Percentiles rank a stretch among this genome's conserved stretches.
phyloP scores from a whole-genome alignment of 2,797 vertebrate genomes.

The Neostethus bicornis region DNA sequence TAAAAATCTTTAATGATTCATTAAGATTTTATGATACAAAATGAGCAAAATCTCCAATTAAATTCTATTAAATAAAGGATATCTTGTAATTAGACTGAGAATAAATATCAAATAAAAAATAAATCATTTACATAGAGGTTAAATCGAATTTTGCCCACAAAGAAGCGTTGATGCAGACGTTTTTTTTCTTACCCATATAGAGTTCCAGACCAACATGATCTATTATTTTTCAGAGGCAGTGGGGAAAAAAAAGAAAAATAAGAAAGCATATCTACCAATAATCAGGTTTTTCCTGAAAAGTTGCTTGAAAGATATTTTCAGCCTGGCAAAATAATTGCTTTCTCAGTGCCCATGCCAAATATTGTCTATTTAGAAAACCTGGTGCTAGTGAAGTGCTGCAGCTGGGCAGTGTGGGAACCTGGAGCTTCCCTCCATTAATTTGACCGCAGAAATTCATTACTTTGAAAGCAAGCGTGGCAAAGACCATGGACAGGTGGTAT shows the following conservation, averaged over 20 bases:
- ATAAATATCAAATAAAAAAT: too few relatives aligned
- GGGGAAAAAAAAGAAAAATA: background rate
- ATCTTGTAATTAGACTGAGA: too few relatives aligned
- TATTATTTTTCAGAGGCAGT: background rate
- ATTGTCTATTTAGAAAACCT: slow-evolving; percentile 53
- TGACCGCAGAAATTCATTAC: slow-evolving; percentile 74
- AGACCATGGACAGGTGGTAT: slow-evolving; percentile 70
- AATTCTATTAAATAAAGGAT: too few relatives aligned
- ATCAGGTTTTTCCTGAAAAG: slow-evolving; percentile 24
- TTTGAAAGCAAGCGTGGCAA: slow-evolving; percentile 72
- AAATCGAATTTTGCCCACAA: too few relatives aligned
- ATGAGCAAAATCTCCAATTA: too few relatives aligned
- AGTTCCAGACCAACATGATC: too few relatives aligned
- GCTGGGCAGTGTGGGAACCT: slow-evolving; percentile 63
- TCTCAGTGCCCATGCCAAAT: slow-evolving; percentile 54
- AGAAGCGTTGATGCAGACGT: too few relatives aligned
- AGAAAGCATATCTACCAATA: slow-evolving; percentile 23
- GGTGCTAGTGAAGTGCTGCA: slow-evolving; percentile 51
- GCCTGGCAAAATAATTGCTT: slow-evolving; percentile 23
- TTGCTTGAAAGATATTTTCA: slow-evolving; percentile 25
- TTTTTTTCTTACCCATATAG: too few relatives aligned
- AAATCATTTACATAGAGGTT: too few relatives aligned
- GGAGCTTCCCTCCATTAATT: slow-evolving; percentile 39
- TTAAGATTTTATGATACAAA: too few relatives aligned
- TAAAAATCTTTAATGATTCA: too few relatives aligned